phyloP scores from a whole-genome alignment of 2,888 invertebrate species.

The Pyrocoelia pectoralis region DNA sequence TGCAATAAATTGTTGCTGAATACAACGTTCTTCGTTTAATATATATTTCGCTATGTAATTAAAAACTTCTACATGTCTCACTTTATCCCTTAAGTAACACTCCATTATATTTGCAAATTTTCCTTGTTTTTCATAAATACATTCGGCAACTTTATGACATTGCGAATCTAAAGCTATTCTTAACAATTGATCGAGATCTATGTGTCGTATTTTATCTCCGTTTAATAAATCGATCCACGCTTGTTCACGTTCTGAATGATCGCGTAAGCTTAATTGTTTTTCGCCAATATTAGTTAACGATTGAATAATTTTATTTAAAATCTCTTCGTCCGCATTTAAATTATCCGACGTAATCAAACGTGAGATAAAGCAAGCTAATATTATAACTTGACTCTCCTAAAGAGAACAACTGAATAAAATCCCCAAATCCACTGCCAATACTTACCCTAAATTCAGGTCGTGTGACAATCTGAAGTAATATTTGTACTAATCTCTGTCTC shows the following conservation, averaged over 20 bases:
- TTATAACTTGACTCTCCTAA: constrained; percentile 64
- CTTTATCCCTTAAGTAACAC: constrained; percentile 72
- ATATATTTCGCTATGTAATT: constrained; percentile 64
- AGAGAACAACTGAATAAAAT: constrained; percentile 35
- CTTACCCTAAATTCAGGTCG: constrained; percentile 72
- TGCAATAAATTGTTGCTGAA: constrained; percentile 59
- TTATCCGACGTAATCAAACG: constrained; percentile 55
- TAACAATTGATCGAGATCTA: constrained; percentile 67
- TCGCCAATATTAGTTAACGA: constrained; percentile 50
- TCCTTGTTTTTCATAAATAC: constrained; percentile 68
- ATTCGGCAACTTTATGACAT: constrained; percentile 76
- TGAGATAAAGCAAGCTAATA: constrained; percentile 56
- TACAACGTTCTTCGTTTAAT: constrained; percentile 55
- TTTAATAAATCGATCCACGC: constrained; percentile 74
- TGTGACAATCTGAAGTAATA: constrained; percentile 77
- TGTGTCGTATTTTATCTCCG: constrained; percentile 67
- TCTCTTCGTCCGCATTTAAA: constrained; percentile 53
- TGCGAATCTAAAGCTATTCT: constrained; percentile 69
- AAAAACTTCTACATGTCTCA: constrained; percentile 70
- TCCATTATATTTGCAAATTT: constrained; percentile 70
- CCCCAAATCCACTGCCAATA: no score
- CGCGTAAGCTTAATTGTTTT: constrained; percentile 55
- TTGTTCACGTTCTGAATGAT: constrained; percentile 75
- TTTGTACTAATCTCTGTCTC: constrained; percentile 79
- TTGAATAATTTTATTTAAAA: constrained; percentile 69